These are phyloP conservation scores for Lagopus muta DNA, from an alignment of 2,113 vertebrate species.

Conservation along the genomic window DNA sequence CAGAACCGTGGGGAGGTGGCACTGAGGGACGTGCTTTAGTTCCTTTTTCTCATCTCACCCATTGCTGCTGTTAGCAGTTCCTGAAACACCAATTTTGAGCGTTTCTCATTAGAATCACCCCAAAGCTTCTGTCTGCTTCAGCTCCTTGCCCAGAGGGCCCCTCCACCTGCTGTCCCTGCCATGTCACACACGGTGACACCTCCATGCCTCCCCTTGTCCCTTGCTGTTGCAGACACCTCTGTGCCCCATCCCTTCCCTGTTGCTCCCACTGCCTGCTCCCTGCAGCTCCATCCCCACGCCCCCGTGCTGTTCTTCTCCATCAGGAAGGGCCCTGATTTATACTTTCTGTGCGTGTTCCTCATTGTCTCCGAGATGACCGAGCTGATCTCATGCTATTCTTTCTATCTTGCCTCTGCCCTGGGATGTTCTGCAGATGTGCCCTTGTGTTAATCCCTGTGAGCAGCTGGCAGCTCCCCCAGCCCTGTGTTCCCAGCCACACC, in stretches of 20 bases:
- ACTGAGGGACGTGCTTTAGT: no score
- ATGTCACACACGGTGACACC: neutral
- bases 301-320: neutral
- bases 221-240: neutral
- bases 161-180: neutral
- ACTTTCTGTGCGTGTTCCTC: neutral
- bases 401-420: neutral
- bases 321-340: neutral
- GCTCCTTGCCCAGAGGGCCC: neutral
- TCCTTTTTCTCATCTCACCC: neutral
- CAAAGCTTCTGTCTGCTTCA: neutral
- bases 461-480: neutral
- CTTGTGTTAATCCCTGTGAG: neutral
- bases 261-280: fast-evolving
- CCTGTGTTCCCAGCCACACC: neutral
- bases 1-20: no score
- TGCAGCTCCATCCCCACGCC: neutral
- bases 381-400: constrained; percentile 37
- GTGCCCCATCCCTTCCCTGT: neutral
- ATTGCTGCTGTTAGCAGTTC: fast-evolving
- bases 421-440: constrained; percentile 33
- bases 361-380: neutral
- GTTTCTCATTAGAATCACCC: neutral
- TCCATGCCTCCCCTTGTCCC: neutral
- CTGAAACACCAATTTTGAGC: neutral